Base-by-base conservation (phyloP, 1,140 invertebrate species). In the Brachionus sp. region DNA sequence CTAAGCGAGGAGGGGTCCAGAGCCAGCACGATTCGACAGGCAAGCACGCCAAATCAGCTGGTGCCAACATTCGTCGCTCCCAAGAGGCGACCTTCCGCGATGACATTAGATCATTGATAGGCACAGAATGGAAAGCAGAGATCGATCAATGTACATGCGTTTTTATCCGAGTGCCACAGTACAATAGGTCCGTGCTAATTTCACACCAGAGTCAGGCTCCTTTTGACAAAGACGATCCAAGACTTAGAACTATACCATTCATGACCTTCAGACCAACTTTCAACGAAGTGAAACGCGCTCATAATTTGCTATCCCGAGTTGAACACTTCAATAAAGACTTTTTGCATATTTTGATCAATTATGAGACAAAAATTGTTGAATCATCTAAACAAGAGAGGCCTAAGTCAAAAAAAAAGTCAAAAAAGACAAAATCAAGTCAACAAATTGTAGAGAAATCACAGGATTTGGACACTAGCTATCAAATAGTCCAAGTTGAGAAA, bases 1-100 rank as follows among this genome's bases (percentile, higher is more conserved):
- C 93, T 0, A 94, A 94, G 62, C 93, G 95, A 87, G 95, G 94
- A 0, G 92, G 93, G 70, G 90, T 92, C 0, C 94, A 96, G 88
- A 90, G 90, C 42, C 90, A 91, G 3, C 90, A 92, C 66, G 94
- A 95, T 87, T 89, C 87, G 57, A 91, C 92, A 85, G 91, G 92
- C 29, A 91, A 91, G 9, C 90, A 90, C 75, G 87, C 88, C 6
- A 93, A 93, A 86, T 95, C 94, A 84, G 94, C 93, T 10, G 94
- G 94, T 3, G 92, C 94, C 6, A 93, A 91, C 86, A 89, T 96
- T 9, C 89, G 95, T 46, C 90, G 94, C 83, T 94, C 86, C 19
- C 66, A 70, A 70, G 62, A 68, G 25, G 90, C 90, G 62, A 89
- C 92, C 57, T 90, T 93, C 85, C 86, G 91, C 42, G 91, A 93